Conservation (phyloP, 2,888 invertebrate genomes). For the Ctena decussata region DNA sequence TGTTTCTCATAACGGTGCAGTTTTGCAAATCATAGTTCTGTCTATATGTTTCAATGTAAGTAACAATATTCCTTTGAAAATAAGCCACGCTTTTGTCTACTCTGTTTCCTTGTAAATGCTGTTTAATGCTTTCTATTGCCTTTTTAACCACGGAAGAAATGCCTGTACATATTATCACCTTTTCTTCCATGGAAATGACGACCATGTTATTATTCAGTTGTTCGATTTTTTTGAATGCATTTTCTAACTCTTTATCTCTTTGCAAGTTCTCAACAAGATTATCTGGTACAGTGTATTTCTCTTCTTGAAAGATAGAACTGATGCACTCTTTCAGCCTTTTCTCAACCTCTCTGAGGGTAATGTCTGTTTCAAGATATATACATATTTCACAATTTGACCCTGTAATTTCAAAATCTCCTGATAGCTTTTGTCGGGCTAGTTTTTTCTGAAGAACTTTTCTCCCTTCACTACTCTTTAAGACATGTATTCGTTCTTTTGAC, state of each 20-base stretch:
- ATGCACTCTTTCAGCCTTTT: background rate
- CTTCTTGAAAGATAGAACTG: background rate
- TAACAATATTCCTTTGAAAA: background rate
- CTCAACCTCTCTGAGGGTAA: background rate
- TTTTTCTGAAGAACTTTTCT: background rate
- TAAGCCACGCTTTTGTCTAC: background rate
- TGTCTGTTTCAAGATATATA: background rate
- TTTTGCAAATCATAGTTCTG: background rate
- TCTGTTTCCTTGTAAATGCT: background rate
- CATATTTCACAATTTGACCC: background rate
- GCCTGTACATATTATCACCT: background rate
- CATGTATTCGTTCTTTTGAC: background rate
- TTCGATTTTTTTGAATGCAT: background rate
- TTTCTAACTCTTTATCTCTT: background rate
- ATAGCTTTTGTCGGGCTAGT: background rate
- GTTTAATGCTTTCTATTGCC: background rate
- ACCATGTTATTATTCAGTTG: background rate
- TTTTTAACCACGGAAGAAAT: background rate
- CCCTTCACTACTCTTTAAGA: background rate
- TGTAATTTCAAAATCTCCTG: background rate
- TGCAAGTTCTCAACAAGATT: background rate
- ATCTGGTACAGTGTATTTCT: background rate
- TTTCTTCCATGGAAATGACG: background rate
- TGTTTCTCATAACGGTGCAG: background rate
- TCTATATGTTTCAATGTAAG: background rate